Base-by-base conservation (phyloP, 1,140 invertebrate genomes). In the Drosophila yakuba region DNA sequence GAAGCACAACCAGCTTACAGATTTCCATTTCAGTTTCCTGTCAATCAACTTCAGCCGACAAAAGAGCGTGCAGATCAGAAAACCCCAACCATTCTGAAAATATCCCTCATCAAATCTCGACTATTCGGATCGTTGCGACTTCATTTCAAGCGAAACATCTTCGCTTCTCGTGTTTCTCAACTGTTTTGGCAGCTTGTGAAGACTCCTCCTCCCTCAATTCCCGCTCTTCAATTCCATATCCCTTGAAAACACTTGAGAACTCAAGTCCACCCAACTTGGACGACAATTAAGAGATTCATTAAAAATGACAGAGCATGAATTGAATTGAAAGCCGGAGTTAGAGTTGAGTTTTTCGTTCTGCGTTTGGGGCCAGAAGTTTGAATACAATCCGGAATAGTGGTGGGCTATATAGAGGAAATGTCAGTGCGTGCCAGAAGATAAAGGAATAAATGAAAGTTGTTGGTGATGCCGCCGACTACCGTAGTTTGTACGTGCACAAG, bases 251-350 rank as follows among this genome's bases (percentile, higher is more conserved):
- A 25, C 58, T 63, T 20, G 47, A 84, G 68, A 73, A 80, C 66
- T 74, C 58, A 38, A 51, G 55, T 71, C 67, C 47, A 44, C 56
- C 63, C 55, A 74, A 43, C 69, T 73, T 72, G 80, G 66, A 80
- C 73, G 78, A 84, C 84, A 89, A 89, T 89, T 89, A 89, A 89
- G 85, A 80, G 84, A 89, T 90, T 89, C 85, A 89, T 89, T 89
- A 90, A 90, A 89, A 89, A 84, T 84, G 84, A 88, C 83, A 88
- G 84, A 83, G 79, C 75, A 83, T 79, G 75, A 88, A 89, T 86
- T 89, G 62, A 88, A 89, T 88, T 75, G 75, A 82, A 82, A 74
- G 78, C 56, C 67, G 44, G 41, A 45, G 56, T 61, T 59, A 41
- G 44, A 55, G 56, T 63, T 67, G 66, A 67, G 55, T 72, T 47